Conservation (phyloP, 2,113 vertebrate genomes). For the Eulemur macaco region DNA sequence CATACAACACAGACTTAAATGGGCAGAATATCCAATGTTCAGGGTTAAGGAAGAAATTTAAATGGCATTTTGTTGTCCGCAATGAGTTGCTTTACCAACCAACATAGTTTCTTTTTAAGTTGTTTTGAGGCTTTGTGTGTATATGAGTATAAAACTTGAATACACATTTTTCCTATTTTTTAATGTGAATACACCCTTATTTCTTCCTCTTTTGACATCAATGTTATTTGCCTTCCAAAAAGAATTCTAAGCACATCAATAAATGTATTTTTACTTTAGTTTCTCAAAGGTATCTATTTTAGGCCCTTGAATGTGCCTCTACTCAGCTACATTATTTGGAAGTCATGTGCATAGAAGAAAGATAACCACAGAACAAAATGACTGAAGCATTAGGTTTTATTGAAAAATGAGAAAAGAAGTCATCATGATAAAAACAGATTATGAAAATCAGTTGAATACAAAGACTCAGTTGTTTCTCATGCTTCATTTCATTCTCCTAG, state of each 20-base stretch:
- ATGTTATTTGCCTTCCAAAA: not conserved
- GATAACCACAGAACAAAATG: not conserved
- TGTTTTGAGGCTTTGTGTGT: not conserved
- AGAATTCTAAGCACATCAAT: not conserved
- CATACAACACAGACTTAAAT: not conserved
- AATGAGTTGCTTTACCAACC: not conserved
- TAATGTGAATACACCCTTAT: not conserved
- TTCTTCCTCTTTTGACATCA: not conserved
- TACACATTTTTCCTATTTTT: not conserved
- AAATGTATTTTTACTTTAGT: not conserved
- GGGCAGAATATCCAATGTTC: not conserved
- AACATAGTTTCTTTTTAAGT: not conserved
- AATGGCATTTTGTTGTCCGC: not conserved
- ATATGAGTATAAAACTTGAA: not conserved
- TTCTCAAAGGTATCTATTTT: not conserved
- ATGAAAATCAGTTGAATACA: not conserved
- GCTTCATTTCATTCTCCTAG: not conserved
- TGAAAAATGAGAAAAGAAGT: not conserved
- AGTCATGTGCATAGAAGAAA: not conserved
- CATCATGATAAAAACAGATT: not conserved
- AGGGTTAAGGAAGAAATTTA: not conserved
- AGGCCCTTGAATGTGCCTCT: not conserved
- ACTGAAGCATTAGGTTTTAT: not conserved
- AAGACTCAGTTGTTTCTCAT: not conserved
- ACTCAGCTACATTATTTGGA: not conserved